Base-by-base conservation (phyloP, 2,888 invertebrate species). In the Antitype chi region DNA sequence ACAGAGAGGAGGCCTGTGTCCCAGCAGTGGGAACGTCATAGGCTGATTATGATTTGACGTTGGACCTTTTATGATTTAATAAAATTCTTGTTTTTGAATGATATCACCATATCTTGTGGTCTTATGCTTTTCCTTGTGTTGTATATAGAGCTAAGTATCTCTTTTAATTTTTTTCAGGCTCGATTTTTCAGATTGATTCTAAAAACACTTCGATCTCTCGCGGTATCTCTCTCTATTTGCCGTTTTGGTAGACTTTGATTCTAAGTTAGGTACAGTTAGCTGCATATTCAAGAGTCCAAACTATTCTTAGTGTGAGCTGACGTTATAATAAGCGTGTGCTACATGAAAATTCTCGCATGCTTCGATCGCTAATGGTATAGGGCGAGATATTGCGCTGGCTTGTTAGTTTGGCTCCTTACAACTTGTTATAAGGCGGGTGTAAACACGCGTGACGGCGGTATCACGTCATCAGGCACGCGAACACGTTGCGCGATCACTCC, bases 391-490 rank as follows among this genome's bases (percentile, higher is more conserved):
- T 90, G 90, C 82, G 69, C 68, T 88, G 89, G 93, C 94, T 95
- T 94, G 95, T 95, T 95, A 94, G 94, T 94, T 94, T 90, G 91
- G 90, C 91, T 91, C 88, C 92, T 93, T 93, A 93, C 94, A 94
- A 94, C 89, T 94, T 94, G 95, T 95, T 95, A 94, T 95, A 95
- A 93, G 86, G 92, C 89, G 89, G 92, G 92, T 92, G 93, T 92
- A 91, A 92, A 94, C 95, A 95, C 94, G 96, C 96, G 95, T 96
- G 96, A 96, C 95, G 94, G 90, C 85, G 90, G 89, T 95, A 95
- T 95, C 96, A 94, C 93, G 94, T 93, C 93, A 95, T 95, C 94
- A 92, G 80, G 93, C 96, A 96, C 96, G 96, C 96, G 94, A 95
- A 89, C 92, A 78, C 89, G 87, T 92, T 91, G 91, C 91, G 92